phyloP scores from a whole-genome alignment of 2,888 invertebrate genomes.

The Patella depressa region DNA sequence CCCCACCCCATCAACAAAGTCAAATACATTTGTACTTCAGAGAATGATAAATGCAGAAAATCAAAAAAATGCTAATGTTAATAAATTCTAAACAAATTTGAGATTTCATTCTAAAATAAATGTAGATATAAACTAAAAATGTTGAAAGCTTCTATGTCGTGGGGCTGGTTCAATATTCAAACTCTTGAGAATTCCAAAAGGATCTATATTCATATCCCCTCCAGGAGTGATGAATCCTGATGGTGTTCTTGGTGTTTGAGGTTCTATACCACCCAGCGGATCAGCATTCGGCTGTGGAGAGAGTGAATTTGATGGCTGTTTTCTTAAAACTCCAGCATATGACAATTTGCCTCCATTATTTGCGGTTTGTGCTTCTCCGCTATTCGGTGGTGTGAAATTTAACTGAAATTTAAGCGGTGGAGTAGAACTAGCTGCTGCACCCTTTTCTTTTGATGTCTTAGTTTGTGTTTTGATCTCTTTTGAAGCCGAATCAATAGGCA shows the following conservation, averaged over 20 bases:
- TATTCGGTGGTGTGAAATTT: slow-evolving; percentile 24
- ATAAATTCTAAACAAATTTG: too few species aligned
- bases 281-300: slow-evolving; percentile 27
- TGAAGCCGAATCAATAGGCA: background rate
- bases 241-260: slow-evolving; percentile 61
- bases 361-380: slow-evolving; percentile 23
- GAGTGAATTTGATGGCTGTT: slow-evolving; percentile 35
- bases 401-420: slow-evolving; percentile 20
- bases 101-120: too few species aligned
- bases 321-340: slow-evolving; percentile 47
- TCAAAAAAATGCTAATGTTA: too few species aligned
- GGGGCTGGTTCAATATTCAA: slow-evolving; percentile 58
- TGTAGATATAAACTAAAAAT: background rate
- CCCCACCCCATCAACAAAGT: too few species aligned
- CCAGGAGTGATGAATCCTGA: slow-evolving; percentile 59
- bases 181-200: slow-evolving; percentile 63
- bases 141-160: slow-evolving; percentile 15
- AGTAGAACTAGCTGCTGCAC: background rate
- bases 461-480: background rate
- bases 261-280: slow-evolving; percentile 42
- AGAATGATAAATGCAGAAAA: too few species aligned
- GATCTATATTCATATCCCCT: slow-evolving; percentile 57
- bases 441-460: slow-evolving; percentile 9
- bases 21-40: too few species aligned
- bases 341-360: slow-evolving; percentile 31